Conservation (phyloP, 2,888 invertebrate species). For the Spicauda simplicius region DNA sequence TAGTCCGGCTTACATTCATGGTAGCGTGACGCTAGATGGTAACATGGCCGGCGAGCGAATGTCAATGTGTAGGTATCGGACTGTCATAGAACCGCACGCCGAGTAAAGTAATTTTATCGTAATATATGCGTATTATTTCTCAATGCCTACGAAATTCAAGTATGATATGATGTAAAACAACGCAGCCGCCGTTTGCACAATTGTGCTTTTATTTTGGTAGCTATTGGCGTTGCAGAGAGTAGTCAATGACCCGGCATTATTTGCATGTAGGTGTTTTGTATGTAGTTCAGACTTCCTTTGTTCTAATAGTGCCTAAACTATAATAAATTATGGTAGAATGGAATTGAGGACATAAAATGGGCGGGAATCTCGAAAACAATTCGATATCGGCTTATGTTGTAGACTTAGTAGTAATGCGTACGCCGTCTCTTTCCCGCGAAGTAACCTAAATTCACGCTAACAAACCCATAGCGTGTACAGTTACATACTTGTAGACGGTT, state of each 20-base stretch:
- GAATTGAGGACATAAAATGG: conserved; percentile 43
- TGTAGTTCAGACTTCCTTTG: conserved; percentile 64
- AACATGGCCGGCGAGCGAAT: conserved; percentile 79
- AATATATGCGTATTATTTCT: conserved; percentile 39
- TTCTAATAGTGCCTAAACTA: conserved; percentile 51
- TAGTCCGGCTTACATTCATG: conserved; percentile 63
- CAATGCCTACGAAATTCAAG: conserved; percentile 47
- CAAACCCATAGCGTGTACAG: conserved; percentile 48
- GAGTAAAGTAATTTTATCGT: conserved; percentile 50
- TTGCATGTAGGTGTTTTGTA: conserved; percentile 71
- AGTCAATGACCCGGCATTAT: conserved; percentile 81
- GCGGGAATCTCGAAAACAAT: conserved; percentile 49
- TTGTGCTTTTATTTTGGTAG: conserved; percentile 59
- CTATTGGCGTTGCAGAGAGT: conserved; percentile 50
- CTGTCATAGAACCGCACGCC: conserved; percentile 57
- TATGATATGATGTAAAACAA: conserved; percentile 42
- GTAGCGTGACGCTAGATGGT: conserved; percentile 79
- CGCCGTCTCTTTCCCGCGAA: conserved; percentile 55
- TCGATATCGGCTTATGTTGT: conserved; percentile 9
- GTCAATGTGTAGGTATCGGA: conserved; percentile 61
- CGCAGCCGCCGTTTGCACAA: conserved; percentile 47
- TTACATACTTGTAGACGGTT: conserved; percentile 35
- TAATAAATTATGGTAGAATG: conserved; percentile 33
- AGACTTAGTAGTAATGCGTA: conserved; percentile 40
- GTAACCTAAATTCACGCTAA: conserved; percentile 56